Evolutionary conservation across 2,888 invertebrate species (phyloP), one percentile per base, ranked within the genome.

Genomic region (Chloroclysta siterata): DNA sequence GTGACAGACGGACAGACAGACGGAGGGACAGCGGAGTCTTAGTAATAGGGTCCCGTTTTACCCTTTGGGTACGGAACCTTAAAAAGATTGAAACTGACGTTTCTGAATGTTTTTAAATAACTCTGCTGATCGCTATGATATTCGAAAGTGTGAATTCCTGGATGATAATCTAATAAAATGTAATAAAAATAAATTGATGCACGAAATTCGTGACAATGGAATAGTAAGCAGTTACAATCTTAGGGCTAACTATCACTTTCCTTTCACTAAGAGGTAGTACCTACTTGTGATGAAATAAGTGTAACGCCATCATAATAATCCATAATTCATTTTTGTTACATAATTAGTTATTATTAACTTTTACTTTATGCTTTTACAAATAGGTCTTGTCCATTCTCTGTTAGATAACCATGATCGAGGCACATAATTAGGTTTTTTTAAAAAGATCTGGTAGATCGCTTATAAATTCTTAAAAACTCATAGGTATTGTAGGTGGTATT

Each of bases 371-470:
- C 33, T 61, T 59, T 42, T 60, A 36, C 50, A 67, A 72, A 71
- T 63, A 66, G 70, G 36, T 54, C 70, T 75, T 69, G 41, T 53
- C 70, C 76, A 56, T 72, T 78, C 73, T 73, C 76, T 74, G 60
- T 78, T 78, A 74, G 70, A 68, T 76, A 76, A 77, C 71, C 41
- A 51, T 56, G 59, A 63, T 53, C 48, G 51, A 60, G 28, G 46
- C 17, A 44, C 11, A 14, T 52, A 42, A 42, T 33, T 8, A 33
- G 5, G 1, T 8, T 8, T 6, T 33, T 8, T 8, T 33, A 5
- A n/a, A n/a, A n/a, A 22, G 22, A 22, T 22, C 3, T 22, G 22
- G 22, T 2, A 22, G 22, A 22, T 22, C 2, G 22, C 22, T 22
- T 22, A 22, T 3, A 22, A 22, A 22, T 22, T 22, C 22, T 22